A percentile compares a stretch with the other conserved stretches of the same genome.
These are phyloP conservation scores for Monodelphis domestica DNA, from an alignment of 2,797 vertebrate species.

Conservation along the genomic window DNA sequence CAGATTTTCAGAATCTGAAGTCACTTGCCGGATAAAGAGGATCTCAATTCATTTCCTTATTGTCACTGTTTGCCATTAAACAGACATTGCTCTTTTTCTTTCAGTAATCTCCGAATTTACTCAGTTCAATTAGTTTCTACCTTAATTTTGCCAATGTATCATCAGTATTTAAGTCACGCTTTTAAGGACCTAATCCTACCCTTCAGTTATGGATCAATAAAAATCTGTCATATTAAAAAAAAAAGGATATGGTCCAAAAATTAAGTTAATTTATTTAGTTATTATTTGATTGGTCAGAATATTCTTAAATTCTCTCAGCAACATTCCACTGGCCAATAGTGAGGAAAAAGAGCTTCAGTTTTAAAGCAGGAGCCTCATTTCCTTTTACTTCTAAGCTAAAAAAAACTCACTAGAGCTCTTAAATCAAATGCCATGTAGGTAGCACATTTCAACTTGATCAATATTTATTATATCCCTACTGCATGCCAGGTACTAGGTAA, in stretches of 20 bases:
- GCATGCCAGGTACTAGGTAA: not conserved
- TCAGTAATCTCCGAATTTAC: not conserved
- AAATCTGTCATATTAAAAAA: not conserved
- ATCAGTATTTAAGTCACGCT: not conserved
- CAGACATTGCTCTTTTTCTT: not conserved
- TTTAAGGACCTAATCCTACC: not conserved
- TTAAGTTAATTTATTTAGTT: not conserved
- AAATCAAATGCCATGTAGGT: not conserved
- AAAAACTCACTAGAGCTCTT: not conserved
- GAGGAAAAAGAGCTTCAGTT: not conserved
- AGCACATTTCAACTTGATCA: not conserved
- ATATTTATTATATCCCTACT: not conserved
- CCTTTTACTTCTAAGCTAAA: not conserved
- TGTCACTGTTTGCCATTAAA: not conserved
- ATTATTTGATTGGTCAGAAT: not conserved
- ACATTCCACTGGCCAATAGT: not conserved
- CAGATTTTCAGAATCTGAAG: conserved; percentile 4
- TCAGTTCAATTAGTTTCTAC: not conserved
- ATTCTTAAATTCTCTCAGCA: not conserved
- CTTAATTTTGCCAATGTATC: conserved; percentile 5
- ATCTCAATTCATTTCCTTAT: not conserved
- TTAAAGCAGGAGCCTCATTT: not conserved
- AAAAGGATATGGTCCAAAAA: not conserved
- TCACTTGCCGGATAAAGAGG: not conserved
- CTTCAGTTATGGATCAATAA: not conserved